Percentiles rank a stretch among this genome's conserved stretches.
These are phyloP conservation scores for Anoplopoma fimbria DNA, from an alignment of 2,113 vertebrate genomes.

Conservation along the genomic window DNA sequence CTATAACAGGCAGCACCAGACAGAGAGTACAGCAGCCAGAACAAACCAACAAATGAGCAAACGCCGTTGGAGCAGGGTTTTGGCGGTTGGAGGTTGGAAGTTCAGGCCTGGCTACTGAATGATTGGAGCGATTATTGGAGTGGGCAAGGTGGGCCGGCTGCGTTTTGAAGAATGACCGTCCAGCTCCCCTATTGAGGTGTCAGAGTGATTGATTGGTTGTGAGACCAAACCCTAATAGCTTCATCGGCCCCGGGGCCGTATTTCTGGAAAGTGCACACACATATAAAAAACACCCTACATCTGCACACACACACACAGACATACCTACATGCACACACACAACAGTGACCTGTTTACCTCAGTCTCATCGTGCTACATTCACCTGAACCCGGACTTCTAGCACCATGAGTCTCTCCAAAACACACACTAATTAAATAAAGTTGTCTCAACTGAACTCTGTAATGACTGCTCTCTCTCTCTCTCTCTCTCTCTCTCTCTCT, in stretches of 20 bases:
- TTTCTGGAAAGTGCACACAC: conserved; percentile 18
- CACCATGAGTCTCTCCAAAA: conserved; percentile 78
- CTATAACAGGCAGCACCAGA: not conserved
- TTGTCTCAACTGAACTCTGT: conserved; percentile 70
- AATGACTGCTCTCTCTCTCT: conserved; percentile 8
- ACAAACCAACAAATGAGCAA: conserved; percentile 18
- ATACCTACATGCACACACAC: not conserved
- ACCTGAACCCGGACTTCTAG: conserved; percentile 49
- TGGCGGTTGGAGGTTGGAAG: conserved; percentile 40
- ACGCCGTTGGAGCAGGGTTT: not conserved
- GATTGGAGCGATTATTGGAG: conserved; percentile 79
- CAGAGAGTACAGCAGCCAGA: not conserved
- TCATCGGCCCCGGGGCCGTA: conserved; percentile 80
- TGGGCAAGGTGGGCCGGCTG: conserved; percentile 71
- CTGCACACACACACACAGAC: conserved; percentile 1
- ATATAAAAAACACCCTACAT: not conserved
- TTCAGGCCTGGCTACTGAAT: conserved; percentile 72
- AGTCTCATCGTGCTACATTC: conserved; percentile 77
- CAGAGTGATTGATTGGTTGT: conserved; percentile 84
- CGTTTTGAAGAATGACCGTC: conserved; percentile 79
- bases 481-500: too few relatives aligned
- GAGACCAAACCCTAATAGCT: conserved; percentile 82
- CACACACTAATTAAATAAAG: conserved; percentile 76
- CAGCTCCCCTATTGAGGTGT: conserved; percentile 76
- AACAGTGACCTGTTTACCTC: conserved; percentile 64